Conservation (phyloP, 2,797 vertebrate species). For the Natrix natrix region DNA sequence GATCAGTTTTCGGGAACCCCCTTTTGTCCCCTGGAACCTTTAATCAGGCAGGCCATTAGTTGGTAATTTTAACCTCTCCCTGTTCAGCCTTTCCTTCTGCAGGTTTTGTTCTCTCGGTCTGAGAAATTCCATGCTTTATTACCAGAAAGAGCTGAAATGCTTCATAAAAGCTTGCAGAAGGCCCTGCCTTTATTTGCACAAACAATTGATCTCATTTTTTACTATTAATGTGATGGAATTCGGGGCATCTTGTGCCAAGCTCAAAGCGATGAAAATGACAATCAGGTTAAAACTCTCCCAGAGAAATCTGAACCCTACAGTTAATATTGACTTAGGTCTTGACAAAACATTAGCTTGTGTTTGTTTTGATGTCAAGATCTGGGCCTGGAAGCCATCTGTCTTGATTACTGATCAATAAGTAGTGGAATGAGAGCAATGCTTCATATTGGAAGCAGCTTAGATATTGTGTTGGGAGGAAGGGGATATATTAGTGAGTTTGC, state of each 20-base stretch:
- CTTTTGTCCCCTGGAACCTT: background rate
- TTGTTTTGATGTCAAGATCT: conserved; percentile 16
- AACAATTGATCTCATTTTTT: background rate
- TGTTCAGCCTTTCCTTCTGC: background rate
- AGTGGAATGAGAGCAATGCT: background rate
- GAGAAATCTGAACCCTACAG: background rate
- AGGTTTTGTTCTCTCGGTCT: background rate
- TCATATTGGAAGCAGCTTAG: conserved; percentile 8
- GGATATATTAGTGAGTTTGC: background rate
- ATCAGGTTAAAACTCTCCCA: background rate
- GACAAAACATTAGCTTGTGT: background rate
- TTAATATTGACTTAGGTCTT: conserved; percentile 22
- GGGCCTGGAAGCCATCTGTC: background rate
- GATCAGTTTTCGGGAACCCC: background rate
- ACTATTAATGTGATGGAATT: background rate
- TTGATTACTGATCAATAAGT: conserved; percentile 21
- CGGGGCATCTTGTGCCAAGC: background rate
- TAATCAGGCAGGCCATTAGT: background rate
- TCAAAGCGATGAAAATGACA: background rate
- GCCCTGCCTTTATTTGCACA: background rate
- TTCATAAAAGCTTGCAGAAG: background rate
- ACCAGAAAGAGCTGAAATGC: background rate
- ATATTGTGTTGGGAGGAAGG: background rate
- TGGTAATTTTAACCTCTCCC: background rate
- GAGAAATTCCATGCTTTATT: background rate